A percentile compares a stretch with the other conserved stretches of the same genome.
Evolutionary conservation across 2,113 vertebrate genomes (phyloP).

Genomic region (Narcine bancroftii): DNA sequence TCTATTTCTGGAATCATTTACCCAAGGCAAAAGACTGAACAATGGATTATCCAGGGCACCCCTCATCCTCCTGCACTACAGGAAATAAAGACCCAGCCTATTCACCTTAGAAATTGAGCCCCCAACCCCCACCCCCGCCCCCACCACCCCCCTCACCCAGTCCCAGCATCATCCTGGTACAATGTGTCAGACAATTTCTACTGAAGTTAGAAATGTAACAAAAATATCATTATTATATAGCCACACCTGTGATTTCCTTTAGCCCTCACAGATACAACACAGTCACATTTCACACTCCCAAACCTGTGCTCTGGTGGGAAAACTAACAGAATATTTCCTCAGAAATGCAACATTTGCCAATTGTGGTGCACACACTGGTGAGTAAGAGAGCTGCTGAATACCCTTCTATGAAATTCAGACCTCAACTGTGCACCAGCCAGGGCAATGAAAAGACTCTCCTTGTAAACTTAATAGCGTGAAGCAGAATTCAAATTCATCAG

Average conservation of each 20-base stretch:
- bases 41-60: too few species aligned
- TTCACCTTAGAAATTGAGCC: too few species aligned
- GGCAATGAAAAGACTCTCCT: not conserved
- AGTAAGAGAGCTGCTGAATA: not conserved
- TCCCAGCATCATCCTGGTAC: too few species aligned
- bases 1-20: too few species aligned
- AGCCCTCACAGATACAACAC: not conserved
- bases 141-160: too few species aligned
- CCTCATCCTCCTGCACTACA: too few species aligned
- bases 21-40: too few species aligned
- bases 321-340: not conserved
- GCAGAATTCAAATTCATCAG: not conserved
- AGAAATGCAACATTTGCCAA: not conserved
- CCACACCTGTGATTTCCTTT: not conserved
- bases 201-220: not conserved
- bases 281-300: not conserved
- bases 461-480: constrained; percentile 28
- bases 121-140: too few species aligned
- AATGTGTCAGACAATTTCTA: too few species aligned
- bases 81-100: too few species aligned
- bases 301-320: not conserved
- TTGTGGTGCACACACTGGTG: not conserved
- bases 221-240: too few species aligned
- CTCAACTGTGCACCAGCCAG: not conserved
- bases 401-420: not conserved